phyloP scores from a whole-genome alignment of 64 coral and sea anemone genomes.

The Pocillopora damicornis region DNA sequence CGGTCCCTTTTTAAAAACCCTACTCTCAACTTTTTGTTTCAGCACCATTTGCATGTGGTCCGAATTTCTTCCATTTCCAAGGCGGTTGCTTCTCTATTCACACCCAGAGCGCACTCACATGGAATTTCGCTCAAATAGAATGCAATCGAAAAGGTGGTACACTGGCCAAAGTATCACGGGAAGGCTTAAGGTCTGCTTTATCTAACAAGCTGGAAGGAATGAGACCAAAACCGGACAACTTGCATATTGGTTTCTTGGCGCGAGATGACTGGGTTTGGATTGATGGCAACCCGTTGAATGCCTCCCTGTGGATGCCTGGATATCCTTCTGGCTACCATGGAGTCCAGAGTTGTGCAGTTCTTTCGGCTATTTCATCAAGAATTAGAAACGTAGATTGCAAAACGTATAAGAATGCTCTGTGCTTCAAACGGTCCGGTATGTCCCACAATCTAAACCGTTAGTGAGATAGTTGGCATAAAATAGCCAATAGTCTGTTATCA shows the following conservation, averaged over 20 bases:
- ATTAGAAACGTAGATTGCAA: background rate
- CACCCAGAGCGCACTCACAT: background rate
- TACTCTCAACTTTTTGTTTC: background rate
- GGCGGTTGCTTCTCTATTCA: conserved; percentile 11
- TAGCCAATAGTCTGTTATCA: too few relatives aligned
- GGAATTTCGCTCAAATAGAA: background rate
- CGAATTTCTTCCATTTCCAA: background rate
- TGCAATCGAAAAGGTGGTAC: background rate
- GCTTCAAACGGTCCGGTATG: background rate
- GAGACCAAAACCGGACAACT: conserved; percentile 6
- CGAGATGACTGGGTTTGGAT: background rate
- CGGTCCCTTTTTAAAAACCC: background rate
- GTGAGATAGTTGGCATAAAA: too few relatives aligned
- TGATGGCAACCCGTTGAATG: background rate
- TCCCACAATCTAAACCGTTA: background rate
- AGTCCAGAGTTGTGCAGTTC: background rate
- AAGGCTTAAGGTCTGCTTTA: background rate
- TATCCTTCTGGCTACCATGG: conserved; percentile 19
- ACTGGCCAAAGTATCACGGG: conserved; percentile 1
- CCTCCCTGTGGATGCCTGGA: background rate
- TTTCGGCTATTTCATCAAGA: background rate
- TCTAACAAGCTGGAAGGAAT: background rate
- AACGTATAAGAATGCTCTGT: background rate
- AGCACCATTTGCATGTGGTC: background rate
- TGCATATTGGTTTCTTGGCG: background rate